phyloP scores from a whole-genome alignment of 2,888 invertebrate genomes.

The Phortica magna region DNA sequence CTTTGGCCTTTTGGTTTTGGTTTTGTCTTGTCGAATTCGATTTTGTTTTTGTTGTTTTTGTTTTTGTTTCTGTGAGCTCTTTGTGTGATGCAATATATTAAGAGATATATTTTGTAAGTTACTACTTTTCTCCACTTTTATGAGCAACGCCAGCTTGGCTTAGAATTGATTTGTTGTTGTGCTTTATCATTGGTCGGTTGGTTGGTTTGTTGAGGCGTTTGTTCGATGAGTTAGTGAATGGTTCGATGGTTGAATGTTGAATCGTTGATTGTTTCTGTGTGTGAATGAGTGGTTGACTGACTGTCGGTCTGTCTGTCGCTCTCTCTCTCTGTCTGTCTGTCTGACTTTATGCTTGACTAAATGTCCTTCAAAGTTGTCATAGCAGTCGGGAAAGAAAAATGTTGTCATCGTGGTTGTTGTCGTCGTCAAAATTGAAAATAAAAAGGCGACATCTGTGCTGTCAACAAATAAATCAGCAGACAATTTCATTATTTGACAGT shows the following conservation, averaged over 20 bases:
- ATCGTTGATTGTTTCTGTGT: constrained; percentile 27
- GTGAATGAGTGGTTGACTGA: background rate
- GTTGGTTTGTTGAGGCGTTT: constrained; percentile 44
- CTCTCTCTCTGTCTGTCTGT: background rate
- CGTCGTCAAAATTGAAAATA: constrained; percentile 69
- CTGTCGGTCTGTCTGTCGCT: background rate
- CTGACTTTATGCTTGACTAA: background rate
- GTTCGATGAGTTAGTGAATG: constrained; percentile 10
- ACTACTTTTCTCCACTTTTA: constrained; percentile 50
- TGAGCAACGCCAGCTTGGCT: constrained; percentile 70
- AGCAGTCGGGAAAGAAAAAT: constrained; percentile 32
- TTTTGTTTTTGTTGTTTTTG: constrained; percentile 1
- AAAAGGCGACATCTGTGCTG: constrained; percentile 69
- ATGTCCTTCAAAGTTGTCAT: constrained; percentile 32
- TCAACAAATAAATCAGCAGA: constrained; percentile 72
- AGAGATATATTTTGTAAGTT: constrained; percentile 37
- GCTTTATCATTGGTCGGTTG: constrained; percentile 45
- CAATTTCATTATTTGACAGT: constrained; percentile 72
- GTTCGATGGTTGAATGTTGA: constrained; percentile 14
- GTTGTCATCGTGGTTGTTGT: constrained; percentile 40
- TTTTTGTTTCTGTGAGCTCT: constrained; percentile 5
- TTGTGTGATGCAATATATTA: constrained; percentile 19
- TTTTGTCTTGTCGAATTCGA: constrained; percentile 15
- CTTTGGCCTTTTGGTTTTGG: background rate
- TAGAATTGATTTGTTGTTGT: constrained; percentile 70